Conservation (phyloP, 1,140 invertebrate genomes). For the Aphis gossypii region DNA sequence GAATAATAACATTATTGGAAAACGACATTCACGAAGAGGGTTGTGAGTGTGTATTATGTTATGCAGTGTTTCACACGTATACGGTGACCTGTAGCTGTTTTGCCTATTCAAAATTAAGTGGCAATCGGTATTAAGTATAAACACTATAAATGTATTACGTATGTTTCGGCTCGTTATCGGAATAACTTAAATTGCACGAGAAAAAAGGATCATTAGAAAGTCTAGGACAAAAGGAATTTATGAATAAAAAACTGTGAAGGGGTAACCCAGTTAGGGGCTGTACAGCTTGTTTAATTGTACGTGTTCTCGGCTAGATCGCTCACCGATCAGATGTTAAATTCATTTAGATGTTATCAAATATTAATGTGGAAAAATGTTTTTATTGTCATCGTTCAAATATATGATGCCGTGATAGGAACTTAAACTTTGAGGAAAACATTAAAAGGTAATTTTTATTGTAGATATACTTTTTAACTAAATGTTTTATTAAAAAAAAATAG, state of each 20-base stretch:
- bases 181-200: neutral
- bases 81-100: slow-evolving; percentile 12
- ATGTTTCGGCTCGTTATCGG: neutral
- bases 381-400: neutral
- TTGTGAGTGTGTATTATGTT: too few species aligned
- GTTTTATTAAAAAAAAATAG: neutral
- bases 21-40: neutral
- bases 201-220: neutral
- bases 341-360: neutral
- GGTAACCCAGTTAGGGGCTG: neutral
- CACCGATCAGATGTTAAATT: neutral
- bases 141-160: neutral
- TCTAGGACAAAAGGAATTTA: neutral
- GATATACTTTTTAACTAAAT: neutral
- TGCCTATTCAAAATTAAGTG: neutral
- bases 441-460: neutral
- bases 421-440: neutral
- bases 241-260: neutral
- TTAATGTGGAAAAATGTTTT: neutral
- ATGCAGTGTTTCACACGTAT: neutral
- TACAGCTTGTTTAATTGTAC: neutral
- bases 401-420: neutral
- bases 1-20: neutral
- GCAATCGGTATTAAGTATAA: neutral
- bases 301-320: neutral